Evolutionary conservation across 2,797 vertebrate genomes (phyloP), one percentile per base, ranked within the genome.

Genomic region (Hoplostethus mediterraneus): DNA sequence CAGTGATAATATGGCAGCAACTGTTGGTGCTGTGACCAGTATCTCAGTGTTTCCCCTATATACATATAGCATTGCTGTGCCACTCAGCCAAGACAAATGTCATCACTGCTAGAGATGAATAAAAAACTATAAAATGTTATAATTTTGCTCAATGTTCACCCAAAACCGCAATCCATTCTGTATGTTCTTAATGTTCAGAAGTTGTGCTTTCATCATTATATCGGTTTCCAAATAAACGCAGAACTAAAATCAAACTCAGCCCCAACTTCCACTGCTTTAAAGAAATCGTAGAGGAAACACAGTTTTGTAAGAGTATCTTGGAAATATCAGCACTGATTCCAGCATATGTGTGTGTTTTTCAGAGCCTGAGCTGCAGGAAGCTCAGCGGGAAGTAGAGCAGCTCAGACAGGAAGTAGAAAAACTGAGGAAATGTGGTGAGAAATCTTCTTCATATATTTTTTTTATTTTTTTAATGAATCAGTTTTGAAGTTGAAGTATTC

Each of bases 291-390:
- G 25, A 56, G n/a, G n/a, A n/a, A 59, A 57, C 48, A 30, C 16
- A 47, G 31, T 21, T 51, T 52, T 77, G 31, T 44, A 21, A 55
- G 40, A 48, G 2, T 17, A 3, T 4, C 30, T 11, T 25, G 10
- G 16, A 53, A 47, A 42, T 11, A 57, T 33, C 3, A 16, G 25
- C 25, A 4, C 47, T 69, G 38, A 25, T 60, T 57, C 13, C 28
- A 16, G 42, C 68, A 49, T 57, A 21, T 45, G 0, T 57, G 21
- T 77, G 45, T 76, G 28, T 55, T 45, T 82, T 80, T 48, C 69
- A 94, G 92, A 94, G 73, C 85, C 90, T 45, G 92, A 94, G 73
- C 77, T 94, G 63, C 87, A 91, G 68, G 85, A 82, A 11, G 92
- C 91, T 48, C 84, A 93, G 51, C 71, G 87, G 62, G 89, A 93